Conservation (phyloP, 2,797 vertebrate genomes). For the Emydoidea blandingii region DNA sequence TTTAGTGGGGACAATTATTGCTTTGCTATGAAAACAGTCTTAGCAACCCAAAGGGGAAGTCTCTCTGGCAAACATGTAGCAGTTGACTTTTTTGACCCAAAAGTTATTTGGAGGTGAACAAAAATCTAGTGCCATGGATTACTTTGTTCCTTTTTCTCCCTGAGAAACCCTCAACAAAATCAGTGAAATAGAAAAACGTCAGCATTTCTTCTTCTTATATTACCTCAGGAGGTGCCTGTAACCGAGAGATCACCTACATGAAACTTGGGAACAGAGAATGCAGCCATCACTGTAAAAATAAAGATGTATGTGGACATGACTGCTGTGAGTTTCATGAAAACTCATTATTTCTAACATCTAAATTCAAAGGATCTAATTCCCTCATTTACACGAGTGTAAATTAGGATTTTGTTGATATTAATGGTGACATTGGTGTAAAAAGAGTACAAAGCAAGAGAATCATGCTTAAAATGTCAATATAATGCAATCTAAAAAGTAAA, state of each 20-base stretch:
- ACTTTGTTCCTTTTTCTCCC: background rate
- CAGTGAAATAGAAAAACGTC: background rate
- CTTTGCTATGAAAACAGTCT: background rate
- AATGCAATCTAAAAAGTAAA: background rate
- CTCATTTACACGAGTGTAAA: background rate
- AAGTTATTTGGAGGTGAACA: background rate
- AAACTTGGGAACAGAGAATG: conserved; percentile 87
- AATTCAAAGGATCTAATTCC: background rate
- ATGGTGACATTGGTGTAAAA: background rate
- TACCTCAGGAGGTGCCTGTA: conserved; percentile 70
- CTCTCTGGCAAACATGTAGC: background rate
- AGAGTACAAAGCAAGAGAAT: background rate
- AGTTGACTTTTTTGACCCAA: background rate
- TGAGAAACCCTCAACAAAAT: background rate
- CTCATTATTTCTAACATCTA: conserved; percentile 35
- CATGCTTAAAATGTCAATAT: background rate
- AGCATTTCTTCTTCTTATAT: conserved; percentile 32
- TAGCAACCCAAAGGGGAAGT: background rate
- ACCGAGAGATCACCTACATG: conserved; percentile 56
- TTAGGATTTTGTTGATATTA: background rate
- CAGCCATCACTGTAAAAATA: conserved; percentile 96
- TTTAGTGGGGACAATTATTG: background rate
- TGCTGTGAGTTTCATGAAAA: conserved; percentile 90
- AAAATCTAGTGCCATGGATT: background rate
- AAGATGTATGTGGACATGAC: conserved; percentile 92